Base-by-base conservation (phyloP, 2,888 invertebrate genomes). In the Hymenopus coronatus region DNA sequence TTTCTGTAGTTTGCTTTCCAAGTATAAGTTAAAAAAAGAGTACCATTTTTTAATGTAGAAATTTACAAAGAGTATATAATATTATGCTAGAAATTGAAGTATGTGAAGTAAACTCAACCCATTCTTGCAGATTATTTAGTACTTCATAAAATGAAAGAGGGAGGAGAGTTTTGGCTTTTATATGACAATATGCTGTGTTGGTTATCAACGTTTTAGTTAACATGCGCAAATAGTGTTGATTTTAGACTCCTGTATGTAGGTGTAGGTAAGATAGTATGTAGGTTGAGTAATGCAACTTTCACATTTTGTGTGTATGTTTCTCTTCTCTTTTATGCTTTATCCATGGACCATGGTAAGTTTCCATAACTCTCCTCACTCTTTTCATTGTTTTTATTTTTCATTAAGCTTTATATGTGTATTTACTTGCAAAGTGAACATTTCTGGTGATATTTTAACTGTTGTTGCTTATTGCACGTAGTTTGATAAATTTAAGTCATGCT, bases 311-410 rank as follows among this genome's bases (percentile, higher is more conserved):
- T 81, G 81, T 86, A 15, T 85, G 27, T 85, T 28, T 86, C 86
- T 86, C 28, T n/a, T 81, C 86, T 86, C 28, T 81, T 81, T 30
- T 86, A 28, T 86, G 86, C 86, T 70, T 28, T 70, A 70, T 81
- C 81, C 70, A 28, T 86, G 86, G 86, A 86, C 81, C 81, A 28
- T 28, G 86, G 86, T 86, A 86, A 86, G 86, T 86, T 86, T 86
- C 28, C 27, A 33, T 46, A 85, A 85, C 46, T 85, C 84, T 84
- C 85, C 85, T 46, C 85, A 85, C 27, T 54, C 33, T 85, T 85
- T 85, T 14, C 14, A 6, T 54, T 70, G 54, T 70, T 70, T 20
- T 20, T 70, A 25, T 70, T 70, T 70, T 70, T 70, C 3, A 70
- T 15, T 70, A 70, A 70, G 0, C 20, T 70, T 15, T 40, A 2